Base-by-base conservation (phyloP, 2,113 vertebrate genomes). In the Chlorodrepanis virens region DNA sequence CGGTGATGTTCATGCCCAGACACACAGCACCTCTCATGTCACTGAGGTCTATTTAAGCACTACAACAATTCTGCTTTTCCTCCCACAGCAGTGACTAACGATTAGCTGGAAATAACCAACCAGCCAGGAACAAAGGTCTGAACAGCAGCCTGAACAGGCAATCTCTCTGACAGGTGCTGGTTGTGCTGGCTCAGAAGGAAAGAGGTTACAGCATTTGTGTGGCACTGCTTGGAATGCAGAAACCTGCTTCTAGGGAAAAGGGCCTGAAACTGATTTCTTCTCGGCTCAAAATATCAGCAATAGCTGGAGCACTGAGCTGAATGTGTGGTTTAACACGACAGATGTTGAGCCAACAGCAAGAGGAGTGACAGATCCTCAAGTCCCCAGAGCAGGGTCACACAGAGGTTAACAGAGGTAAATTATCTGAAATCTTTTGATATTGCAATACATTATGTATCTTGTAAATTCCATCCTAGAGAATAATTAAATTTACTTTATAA, bases 31-130 rank as follows among this genome's bases (percentile, higher is more conserved):
- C 60, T 44, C 91, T 18, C 21, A 18, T 3, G 14, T 12, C 89
- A 22, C 37, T 2, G 75, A 3, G 42, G 19, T n/a, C 61, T 44
- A 1, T 3, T 8, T 10, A 1, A 0, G 31, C 52, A 50, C 40
- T 11, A 6, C 68, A 60, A 12, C 40, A 33, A 37, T n/a, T 68
- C 20, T 54, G 59, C 42, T 61, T 65, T 39, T 71, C 68, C 70
- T 61, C 44, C 45, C 68, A 40, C 4, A 74, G 59, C 57, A 74
- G 11, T 40, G 40, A 61, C 40, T 53, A 39, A 47, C 0, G 0
- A n/a, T 35, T 50, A 59, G 56, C 12, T 74, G 77, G 69, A 57
- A 91, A 83, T 35, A 57, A 95, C 10, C 20, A 37, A 13, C 10
- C 5, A 18, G 61, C 37, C 45, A 45, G 17, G 5, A 60, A 27